These are phyloP conservation scores for Chloropsis cyanopogon DNA, from an alignment of 2,113 vertebrate species.

Conservation along the genomic window DNA sequence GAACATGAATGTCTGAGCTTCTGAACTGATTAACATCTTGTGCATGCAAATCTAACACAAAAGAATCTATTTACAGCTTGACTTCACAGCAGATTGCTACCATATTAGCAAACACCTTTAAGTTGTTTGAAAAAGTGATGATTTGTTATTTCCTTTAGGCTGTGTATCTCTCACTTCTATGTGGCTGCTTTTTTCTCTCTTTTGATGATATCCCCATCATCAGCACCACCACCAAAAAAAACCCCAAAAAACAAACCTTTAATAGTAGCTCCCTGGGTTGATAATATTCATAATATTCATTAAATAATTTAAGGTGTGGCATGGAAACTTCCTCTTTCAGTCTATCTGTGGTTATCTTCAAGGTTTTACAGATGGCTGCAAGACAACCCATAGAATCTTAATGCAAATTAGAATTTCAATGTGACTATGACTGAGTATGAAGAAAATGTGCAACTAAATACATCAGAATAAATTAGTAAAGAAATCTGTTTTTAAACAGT, in stretches of 20 bases:
- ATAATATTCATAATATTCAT: not conserved
- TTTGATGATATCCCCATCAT: not conserved
- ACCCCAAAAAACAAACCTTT: not conserved
- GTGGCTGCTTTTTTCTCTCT: not conserved
- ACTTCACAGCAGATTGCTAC: constrained; percentile 59
- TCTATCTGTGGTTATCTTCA: not conserved
- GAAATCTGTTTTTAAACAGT: not conserved
- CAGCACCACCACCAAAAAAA: not conserved
- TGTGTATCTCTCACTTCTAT: not conserved
- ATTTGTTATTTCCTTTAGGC: constrained; percentile 37
- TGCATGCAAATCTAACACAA: constrained; percentile 47
- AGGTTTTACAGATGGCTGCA: constrained; percentile 23
- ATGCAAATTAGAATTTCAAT: constrained; percentile 42
- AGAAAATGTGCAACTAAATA: not conserved
- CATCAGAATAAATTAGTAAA: constrained; percentile 35
- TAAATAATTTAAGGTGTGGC: not conserved
- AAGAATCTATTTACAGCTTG: constrained; percentile 66
- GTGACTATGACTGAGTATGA: not conserved
- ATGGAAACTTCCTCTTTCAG: not conserved
- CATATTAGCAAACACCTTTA: constrained; percentile 66
- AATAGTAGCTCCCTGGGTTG: not conserved
- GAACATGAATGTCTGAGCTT: constrained; percentile 32
- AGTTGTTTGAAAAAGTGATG: constrained; percentile 52
- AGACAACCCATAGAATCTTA: not conserved
- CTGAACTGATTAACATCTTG: constrained; percentile 52